Evolutionary conservation across 1,140 invertebrate genomes (phyloP).

Genomic region (Drosophila kohkoa): DNA sequence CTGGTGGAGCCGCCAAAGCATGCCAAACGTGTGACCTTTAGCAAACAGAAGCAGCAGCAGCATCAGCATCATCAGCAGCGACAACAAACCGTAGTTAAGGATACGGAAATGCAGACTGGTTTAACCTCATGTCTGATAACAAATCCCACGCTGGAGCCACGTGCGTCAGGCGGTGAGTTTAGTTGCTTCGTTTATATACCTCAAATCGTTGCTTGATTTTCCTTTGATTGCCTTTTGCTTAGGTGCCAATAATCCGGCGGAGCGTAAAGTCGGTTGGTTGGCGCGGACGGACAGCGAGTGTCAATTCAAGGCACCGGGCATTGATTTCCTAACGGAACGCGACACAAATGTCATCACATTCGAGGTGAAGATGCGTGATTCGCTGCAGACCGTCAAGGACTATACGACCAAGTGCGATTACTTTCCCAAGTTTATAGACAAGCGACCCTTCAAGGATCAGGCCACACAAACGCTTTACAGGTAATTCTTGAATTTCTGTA

Average conservation of each 20-base stretch:
- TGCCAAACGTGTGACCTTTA: slow-evolving; percentile 50
- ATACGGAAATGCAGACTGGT: slow-evolving; percentile 28
- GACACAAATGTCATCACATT: slow-evolving; percentile 33
- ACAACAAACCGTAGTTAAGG: slow-evolving; percentile 12
- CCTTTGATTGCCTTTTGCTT: neutral
- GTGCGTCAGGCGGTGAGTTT: slow-evolving; percentile 43
- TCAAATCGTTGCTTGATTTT: neutral
- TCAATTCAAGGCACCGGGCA: slow-evolving; percentile 54
- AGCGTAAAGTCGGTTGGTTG: slow-evolving; percentile 41
- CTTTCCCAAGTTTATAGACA: slow-evolving; percentile 54
- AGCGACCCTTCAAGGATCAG: slow-evolving; percentile 50
- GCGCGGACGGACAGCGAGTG: slow-evolving; percentile 71
- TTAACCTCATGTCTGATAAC: slow-evolving; percentile 59
- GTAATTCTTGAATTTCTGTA: slow-evolving; percentile 15
- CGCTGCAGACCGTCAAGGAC: slow-evolving; percentile 30
- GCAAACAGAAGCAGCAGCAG: slow-evolving; percentile 3
- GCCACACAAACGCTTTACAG: slow-evolving; percentile 75
- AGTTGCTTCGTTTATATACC: neutral
- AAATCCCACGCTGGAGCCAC: slow-evolving; percentile 31
- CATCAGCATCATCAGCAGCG: neutral
- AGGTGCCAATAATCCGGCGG: slow-evolving; percentile 67
- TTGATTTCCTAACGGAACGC: slow-evolving; percentile 42
- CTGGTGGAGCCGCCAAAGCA: slow-evolving; percentile 44
- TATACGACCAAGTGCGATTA: slow-evolving; percentile 58
- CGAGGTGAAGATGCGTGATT: slow-evolving; percentile 56